Evolutionary conservation across 2,888 invertebrate species (phyloP), one percentile per base, ranked within the genome.

Genomic region (Plebejus melissa): DNA sequence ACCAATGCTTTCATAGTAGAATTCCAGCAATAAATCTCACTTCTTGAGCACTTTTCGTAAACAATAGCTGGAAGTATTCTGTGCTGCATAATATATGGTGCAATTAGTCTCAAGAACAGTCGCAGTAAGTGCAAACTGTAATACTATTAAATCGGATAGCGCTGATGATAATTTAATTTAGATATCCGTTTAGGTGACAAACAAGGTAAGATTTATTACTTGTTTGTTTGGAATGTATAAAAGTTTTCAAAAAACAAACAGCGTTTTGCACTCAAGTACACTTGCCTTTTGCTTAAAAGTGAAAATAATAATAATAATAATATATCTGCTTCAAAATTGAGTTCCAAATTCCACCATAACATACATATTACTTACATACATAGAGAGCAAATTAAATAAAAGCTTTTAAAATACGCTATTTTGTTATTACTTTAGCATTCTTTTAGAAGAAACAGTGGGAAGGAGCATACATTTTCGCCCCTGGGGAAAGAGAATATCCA

Each of bases 151-250:
- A 65, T 16, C 28, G 65, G 65, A 65, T 65, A 13, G 13, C 32
- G 65, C 65, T 65, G 65, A 65, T 65, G 32, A 65, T 65, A 65
- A 65, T 65, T 36, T 36, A 65, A 65, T 65, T 65, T 65, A 65
- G 13, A 22, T 22, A 22, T 22, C 65, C 65, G 65, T 65, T 16
- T 32, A 65, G 32, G 32, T 65, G 65, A 32, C 65, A 32, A 65
- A 65, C 65, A 65, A 65, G 65, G 32, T 11, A 65, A 13, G 65
- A 65, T 65, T 65, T 65, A 36, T 65, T 32, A 32, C 32, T 65
- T 36, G 65, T 65, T 65, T 65, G 65, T 36, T 36, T 11, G 13
- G 32, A 65, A 32, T 5, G 4, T 22, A 22, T 22, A 22, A 58
- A 16, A 4, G 54, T 16, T 16, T 54, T 50, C 13, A 50, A 54